A percentile compares a stretch with the other conserved stretches of the same genome.
phyloP scores from a whole-genome alignment of 2,797 vertebrate species.

The Sebastiscus tertius region DNA sequence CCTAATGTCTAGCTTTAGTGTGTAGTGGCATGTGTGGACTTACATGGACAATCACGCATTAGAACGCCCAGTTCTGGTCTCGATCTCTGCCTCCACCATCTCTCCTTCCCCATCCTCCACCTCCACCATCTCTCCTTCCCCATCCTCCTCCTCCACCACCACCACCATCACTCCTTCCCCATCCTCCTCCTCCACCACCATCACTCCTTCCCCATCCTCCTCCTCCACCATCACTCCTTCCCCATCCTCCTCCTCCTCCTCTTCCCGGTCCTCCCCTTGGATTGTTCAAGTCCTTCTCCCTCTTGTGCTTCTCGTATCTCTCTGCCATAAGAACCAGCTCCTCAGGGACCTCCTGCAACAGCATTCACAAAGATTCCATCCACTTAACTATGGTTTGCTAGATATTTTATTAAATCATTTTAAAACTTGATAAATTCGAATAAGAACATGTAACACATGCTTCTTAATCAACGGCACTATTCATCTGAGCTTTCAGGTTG shows the following conservation, averaged over 20 bases:
- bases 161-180: background rate
- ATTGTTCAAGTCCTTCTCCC: conserved; percentile 59
- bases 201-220: background rate
- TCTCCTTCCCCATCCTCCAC: conserved; percentile 51
- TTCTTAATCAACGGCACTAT: background rate
- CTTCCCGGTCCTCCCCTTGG: conserved; percentile 33
- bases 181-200: too few species aligned
- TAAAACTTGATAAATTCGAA: background rate
- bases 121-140: too few species aligned
- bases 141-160: conserved; percentile 56
- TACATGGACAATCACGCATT: background rate
- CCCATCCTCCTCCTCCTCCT: conserved; percentile 23
- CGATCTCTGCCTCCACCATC: conserved; percentile 32
- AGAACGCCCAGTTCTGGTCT: conserved; percentile 66
- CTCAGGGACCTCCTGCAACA: conserved; percentile 87
- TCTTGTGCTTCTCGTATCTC: conserved; percentile 88
- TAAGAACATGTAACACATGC: background rate
- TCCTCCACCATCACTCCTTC: background rate
- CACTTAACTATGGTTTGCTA: background rate
- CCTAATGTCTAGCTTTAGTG: background rate
- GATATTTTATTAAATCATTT: background rate
- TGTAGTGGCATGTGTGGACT: background rate
- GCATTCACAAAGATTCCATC: background rate
- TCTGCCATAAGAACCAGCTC: conserved; percentile 92
- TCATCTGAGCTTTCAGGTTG: background rate